phyloP scores from a whole-genome alignment of 1,140 invertebrate genomes.

The Papilio dardanus region DNA sequence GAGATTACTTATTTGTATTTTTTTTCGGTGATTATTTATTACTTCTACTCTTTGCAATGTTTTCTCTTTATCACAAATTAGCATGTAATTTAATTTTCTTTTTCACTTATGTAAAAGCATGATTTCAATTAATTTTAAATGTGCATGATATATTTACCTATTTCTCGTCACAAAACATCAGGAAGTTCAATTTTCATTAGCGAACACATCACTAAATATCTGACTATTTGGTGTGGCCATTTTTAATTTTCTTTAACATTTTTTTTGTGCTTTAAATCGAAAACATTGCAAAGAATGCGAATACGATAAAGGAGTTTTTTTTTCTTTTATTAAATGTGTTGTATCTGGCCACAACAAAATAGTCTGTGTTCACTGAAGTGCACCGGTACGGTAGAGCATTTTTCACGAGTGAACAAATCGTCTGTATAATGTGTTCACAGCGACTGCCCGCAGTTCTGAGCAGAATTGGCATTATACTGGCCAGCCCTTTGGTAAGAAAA shows the following conservation, averaged over 20 bases:
- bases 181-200: conserved; percentile 43
- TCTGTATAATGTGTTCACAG: conserved; percentile 88
- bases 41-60: conserved; percentile 79
- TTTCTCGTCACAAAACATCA: conserved; percentile 17
- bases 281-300: conserved; percentile 77
- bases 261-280: conserved; percentile 47
- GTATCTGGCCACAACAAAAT: conserved; percentile 76
- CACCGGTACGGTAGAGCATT: conserved; percentile 72
- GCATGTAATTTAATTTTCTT: conserved; percentile 50
- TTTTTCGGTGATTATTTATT: conserved; percentile 59
- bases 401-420: conserved; percentile 79
- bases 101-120: conserved; percentile 55
- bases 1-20: conserved; percentile 7
- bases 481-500: conserved; percentile 95
- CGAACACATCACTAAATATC: conserved; percentile 45
- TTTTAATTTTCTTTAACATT: conserved; percentile 40
- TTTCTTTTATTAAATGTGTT: conserved; percentile 43
- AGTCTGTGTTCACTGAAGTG: conserved; percentile 77
- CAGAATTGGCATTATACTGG: conserved; percentile 96
- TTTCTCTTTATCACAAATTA: conserved; percentile 62
- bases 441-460: conserved; percentile 95
- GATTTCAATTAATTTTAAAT: conserved; percentile 48
- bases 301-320: conserved; percentile 35
- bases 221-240: conserved; percentile 79
- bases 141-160: conserved; percentile 48